Conservation (phyloP, 2,888 invertebrate genomes). For the Heteropelma amictum region DNA sequence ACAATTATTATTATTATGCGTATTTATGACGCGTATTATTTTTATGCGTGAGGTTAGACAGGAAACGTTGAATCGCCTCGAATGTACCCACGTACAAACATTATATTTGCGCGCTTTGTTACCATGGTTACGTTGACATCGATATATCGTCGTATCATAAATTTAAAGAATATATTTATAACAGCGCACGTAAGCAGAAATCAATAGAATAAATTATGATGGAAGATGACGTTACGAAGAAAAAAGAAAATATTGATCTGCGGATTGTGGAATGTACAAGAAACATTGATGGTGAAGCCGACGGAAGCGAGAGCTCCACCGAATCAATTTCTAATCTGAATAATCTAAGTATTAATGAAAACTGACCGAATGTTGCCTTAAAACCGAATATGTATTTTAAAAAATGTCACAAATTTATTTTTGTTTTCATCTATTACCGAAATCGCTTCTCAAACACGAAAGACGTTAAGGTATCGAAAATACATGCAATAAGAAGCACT, state of each 20-base stretch:
- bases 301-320: conserved; percentile 25
- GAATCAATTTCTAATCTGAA: conserved; percentile 18
- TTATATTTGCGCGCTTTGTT: neutral
- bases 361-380: neutral
- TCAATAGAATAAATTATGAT: neutral
- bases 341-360: conserved; percentile 17
- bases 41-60: too few species aligned
- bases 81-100: neutral
- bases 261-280: conserved; percentile 32
- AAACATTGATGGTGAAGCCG: conserved; percentile 32
- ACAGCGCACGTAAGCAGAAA: neutral
- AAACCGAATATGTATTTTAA: neutral
- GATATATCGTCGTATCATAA: conserved; percentile 15
- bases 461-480: conserved; percentile 34
- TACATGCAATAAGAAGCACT: conserved; percentile 49
- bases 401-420: neutral
- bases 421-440: neutral
- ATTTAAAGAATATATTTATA: conserved; percentile 2
- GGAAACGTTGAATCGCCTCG: too few species aligned
- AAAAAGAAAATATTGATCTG: neutral
- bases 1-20: too few species aligned
- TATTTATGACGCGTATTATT: too few species aligned
- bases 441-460: neutral
- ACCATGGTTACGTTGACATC: conserved; percentile 18
- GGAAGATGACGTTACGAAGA: neutral